These are phyloP conservation scores for Lamprotornis superbus DNA, from an alignment of 2,113 vertebrate genomes.

Conservation along the genomic window DNA sequence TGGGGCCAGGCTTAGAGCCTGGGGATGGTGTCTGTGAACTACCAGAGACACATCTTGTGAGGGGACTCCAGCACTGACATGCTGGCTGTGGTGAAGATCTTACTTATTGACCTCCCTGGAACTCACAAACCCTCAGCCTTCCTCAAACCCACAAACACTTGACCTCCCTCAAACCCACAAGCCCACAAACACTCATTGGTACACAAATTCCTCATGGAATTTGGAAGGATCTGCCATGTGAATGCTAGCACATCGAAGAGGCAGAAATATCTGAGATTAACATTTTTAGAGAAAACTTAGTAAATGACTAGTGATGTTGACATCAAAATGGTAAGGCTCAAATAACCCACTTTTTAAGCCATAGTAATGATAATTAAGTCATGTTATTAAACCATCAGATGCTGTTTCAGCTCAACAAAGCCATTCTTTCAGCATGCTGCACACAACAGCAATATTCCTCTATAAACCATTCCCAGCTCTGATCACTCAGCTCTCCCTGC, in stretches of 20 bases:
- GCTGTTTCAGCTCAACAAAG: not conserved
- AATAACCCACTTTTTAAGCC: not conserved
- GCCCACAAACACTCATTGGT: too few relatives aligned
- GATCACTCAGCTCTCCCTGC: not conserved
- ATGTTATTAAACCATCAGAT: not conserved
- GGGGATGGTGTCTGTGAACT: not conserved
- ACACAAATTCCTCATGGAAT: not conserved
- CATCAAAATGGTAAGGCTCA: not conserved
- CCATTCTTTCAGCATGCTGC: not conserved
- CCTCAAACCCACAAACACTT: not conserved
- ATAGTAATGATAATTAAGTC: not conserved
- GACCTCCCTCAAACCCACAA: not conserved
- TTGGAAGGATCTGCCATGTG: not conserved
- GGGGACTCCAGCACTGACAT: not conserved
- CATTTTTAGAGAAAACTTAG: not conserved
- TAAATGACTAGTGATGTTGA: not conserved
- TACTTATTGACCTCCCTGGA: not conserved
- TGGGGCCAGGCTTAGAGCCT: not conserved
- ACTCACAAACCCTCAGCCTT: rapidly evolving
- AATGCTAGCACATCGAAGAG: not conserved
- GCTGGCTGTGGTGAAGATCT: not conserved
- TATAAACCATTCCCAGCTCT: not conserved
- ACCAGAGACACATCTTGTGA: not conserved
- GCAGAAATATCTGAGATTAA: not conserved
- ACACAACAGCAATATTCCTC: not conserved